A percentile compares a stretch with the other conserved stretches of the same genome.
These are phyloP conservation scores for Ectropis crepuscularia DNA, from an alignment of 2,888 invertebrate genomes.

Conservation along the genomic window DNA sequence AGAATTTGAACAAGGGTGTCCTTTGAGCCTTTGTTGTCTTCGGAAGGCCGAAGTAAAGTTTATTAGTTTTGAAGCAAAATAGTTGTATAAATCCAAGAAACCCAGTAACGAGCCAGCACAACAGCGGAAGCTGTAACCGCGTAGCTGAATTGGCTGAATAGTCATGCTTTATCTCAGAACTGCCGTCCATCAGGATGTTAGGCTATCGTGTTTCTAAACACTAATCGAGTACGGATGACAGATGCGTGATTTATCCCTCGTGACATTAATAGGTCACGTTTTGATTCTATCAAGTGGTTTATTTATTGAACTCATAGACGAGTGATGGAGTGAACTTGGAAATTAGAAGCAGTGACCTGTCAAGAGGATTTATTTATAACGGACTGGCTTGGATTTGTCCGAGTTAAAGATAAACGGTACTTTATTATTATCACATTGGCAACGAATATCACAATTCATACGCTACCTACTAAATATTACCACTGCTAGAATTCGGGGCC, in stretches of 20 bases:
- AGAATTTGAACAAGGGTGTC: no score
- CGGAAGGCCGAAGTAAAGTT: no score
- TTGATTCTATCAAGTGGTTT: constrained; percentile 29
- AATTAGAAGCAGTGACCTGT: constrained; percentile 4
- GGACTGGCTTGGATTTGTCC: no score
- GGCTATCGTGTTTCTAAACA: constrained; percentile 35
- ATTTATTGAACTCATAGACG: constrained; percentile 16
- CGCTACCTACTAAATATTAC: no score
- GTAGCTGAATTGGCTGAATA: constrained; percentile 26
- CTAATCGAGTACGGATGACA: constrained; percentile 30
- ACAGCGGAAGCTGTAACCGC: constrained; percentile 21
- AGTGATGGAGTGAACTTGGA: constrained; percentile 15
- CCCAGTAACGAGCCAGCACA: background rate
- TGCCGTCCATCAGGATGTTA: constrained; percentile 37
- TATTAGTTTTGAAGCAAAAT: no score
- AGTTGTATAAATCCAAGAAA: background rate
- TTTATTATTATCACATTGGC: no score
- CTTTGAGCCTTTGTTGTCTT: no score
- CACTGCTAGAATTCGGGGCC: no score
- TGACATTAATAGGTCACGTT: constrained; percentile 32
- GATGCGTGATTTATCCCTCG: constrained; percentile 30
- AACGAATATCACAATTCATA: no score
- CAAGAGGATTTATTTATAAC: no score
- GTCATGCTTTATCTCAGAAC: constrained; percentile 39
- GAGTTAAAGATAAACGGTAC: no score